These are phyloP conservation scores for Paratrypauchen microcephalus DNA, from an alignment of 2,797 vertebrate species.

Conservation along the genomic window DNA sequence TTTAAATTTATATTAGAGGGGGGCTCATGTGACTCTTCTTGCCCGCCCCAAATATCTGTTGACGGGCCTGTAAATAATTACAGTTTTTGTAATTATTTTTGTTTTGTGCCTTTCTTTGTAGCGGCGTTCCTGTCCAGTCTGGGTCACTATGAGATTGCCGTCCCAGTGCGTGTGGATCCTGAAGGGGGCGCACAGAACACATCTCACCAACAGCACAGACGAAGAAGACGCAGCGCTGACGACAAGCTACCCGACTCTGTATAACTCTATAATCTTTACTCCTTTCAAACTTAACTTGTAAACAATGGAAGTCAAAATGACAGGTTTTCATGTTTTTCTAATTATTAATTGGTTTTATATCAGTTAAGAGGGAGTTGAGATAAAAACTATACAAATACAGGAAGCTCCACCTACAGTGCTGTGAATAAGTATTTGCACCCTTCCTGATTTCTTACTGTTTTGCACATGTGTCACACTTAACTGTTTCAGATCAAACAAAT, in stretches of 20 bases:
- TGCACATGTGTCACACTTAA: too few relatives aligned
- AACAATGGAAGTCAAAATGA: neutral
- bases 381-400: too few relatives aligned
- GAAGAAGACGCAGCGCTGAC: constrained; percentile 75
- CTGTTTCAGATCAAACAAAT: too few relatives aligned
- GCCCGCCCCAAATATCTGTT: too few relatives aligned
- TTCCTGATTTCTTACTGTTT: too few relatives aligned
- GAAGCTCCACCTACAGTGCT: too few relatives aligned
- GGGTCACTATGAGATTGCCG: constrained; percentile 93
- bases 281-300: neutral
- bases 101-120: constrained; percentile 36
- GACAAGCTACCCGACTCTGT: constrained; percentile 75
- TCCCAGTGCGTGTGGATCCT: constrained; percentile 90
- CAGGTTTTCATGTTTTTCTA: too few relatives aligned
- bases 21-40: too few relatives aligned
- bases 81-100: constrained; percentile 23
- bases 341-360: too few relatives aligned
- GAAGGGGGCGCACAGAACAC: constrained; percentile 82
- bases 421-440: too few relatives aligned
- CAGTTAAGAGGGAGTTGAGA: too few relatives aligned
- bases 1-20: too few relatives aligned
- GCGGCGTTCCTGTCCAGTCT: constrained; percentile 95
- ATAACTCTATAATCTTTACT: constrained; percentile 14
- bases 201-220: constrained; percentile 65
- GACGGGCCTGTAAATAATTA: neutral